Evolutionary conservation across 2,888 invertebrate species (phyloP).

Genomic region (Cantharis rufa): DNA sequence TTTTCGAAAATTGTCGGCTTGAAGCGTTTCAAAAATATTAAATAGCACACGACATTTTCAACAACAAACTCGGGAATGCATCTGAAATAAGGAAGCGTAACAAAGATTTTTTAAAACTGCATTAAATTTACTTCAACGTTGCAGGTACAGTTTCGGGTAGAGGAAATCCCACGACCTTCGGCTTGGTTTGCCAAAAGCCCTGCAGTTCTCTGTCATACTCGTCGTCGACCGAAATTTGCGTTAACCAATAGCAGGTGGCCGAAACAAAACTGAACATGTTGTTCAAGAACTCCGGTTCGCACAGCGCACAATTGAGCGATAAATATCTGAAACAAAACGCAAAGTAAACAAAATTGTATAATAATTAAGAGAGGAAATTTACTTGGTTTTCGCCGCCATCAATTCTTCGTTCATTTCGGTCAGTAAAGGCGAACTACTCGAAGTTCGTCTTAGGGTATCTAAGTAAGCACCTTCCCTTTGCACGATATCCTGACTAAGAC

Average conservation of each 20-base stretch:
- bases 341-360: neutral
- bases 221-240: constrained; percentile 73
- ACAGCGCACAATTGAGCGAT: constrained; percentile 74
- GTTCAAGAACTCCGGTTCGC: constrained; percentile 74
- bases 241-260: constrained; percentile 82
- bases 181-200: constrained; percentile 65
- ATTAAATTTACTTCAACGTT: constrained; percentile 64
- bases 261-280: constrained; percentile 77
- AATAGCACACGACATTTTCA: constrained; percentile 83
- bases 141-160: constrained; percentile 67
- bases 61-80: constrained; percentile 89
- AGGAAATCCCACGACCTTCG: constrained; percentile 65
- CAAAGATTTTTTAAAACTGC: neutral
- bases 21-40: constrained; percentile 75
- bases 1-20: constrained; percentile 67
- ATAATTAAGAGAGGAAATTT: neutral
- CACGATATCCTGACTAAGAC: constrained; percentile 70
- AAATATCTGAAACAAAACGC: constrained; percentile 62
- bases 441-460: constrained; percentile 63
- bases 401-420: neutral
- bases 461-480: constrained; percentile 75
- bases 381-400: neutral
- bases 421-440: neutral
- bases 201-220: constrained; percentile 47
- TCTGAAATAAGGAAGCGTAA: constrained; percentile 52